A percentile compares a stretch with the other conserved stretches of the same genome.
Evolutionary conservation across 2,113 vertebrate species (phyloP).

Genomic region (Pachyramphus minor): DNA sequence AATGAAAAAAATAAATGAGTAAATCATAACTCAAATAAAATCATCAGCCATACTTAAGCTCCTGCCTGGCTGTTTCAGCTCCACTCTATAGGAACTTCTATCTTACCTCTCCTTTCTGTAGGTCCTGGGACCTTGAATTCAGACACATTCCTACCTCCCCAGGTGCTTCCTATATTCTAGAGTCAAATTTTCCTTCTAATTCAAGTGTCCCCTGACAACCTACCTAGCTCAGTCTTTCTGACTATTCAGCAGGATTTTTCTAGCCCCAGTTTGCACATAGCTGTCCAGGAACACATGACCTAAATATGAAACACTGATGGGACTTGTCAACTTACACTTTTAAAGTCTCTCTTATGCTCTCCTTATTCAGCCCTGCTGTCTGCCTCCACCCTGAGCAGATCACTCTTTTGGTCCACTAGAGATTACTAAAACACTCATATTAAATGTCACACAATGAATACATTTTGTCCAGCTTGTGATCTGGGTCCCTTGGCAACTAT

Average conservation of each 20-base stretch:
- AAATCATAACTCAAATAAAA: neutral
- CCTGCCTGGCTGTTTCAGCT: neutral
- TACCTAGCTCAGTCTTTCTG: neutral
- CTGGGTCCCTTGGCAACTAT: neutral
- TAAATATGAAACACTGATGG: neutral
- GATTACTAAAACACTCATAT: slow-evolving; percentile 6
- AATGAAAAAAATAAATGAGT: neutral
- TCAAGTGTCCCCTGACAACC: neutral
- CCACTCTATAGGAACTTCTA: neutral
- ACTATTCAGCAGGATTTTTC: neutral
- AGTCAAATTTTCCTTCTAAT: neutral
- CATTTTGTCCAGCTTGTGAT: slow-evolving; percentile 3
- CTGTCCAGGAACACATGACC: neutral
- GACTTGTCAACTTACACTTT: neutral
- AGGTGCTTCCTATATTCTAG: neutral
- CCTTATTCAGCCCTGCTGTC: neutral
- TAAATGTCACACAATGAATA: neutral
- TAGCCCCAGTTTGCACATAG: neutral
- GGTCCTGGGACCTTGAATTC: neutral
- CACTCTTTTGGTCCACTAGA: neutral
- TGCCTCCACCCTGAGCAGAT: neutral
- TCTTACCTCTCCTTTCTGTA: neutral
- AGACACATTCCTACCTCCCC: neutral
- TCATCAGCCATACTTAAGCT: neutral
- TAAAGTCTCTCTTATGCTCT: neutral